These are phyloP conservation scores for Etheostoma cragini DNA, from an alignment of 2,113 vertebrate genomes.

Conservation along the genomic window DNA sequence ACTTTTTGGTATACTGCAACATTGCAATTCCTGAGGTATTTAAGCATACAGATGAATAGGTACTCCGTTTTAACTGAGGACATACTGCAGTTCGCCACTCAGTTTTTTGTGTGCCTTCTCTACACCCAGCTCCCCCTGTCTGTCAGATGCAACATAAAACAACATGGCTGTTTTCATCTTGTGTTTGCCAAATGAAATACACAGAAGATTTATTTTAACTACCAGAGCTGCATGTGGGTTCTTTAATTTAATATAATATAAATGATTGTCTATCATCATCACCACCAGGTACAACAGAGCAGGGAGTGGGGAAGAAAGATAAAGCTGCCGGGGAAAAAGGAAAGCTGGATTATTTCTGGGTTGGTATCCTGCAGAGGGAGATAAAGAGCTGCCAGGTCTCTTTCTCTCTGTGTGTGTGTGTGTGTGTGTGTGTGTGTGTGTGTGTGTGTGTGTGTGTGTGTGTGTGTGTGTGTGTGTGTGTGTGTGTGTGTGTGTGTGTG, in stretches of 20 bases:
- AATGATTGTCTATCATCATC: background rate
- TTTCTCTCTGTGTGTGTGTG: conserved; percentile 5
- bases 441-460: conserved; percentile 6
- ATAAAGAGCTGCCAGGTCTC: conserved; percentile 54
- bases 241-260: background rate
- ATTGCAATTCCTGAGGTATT: background rate
- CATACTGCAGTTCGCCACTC: conserved; percentile 23
- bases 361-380: conserved; percentile 66
- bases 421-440: conserved; percentile 7
- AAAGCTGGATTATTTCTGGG: conserved; percentile 12
- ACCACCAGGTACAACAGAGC: background rate
- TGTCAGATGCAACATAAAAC: conserved; percentile 38
- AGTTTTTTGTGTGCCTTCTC: conserved; percentile 66
- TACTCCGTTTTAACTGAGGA: conserved; percentile 13
- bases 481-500: no score
- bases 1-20: background rate
- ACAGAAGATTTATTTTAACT: conserved; percentile 26
- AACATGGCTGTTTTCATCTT: conserved; percentile 52
- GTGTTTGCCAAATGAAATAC: conserved; percentile 60
- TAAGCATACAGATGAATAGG: background rate
- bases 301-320: conserved; percentile 19
- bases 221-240: background rate
- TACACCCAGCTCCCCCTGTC: conserved; percentile 34
- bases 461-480: background rate
- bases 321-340: conserved; percentile 10